Conservation (phyloP, 2,113 vertebrate genomes). For the Malurus elegans region DNA sequence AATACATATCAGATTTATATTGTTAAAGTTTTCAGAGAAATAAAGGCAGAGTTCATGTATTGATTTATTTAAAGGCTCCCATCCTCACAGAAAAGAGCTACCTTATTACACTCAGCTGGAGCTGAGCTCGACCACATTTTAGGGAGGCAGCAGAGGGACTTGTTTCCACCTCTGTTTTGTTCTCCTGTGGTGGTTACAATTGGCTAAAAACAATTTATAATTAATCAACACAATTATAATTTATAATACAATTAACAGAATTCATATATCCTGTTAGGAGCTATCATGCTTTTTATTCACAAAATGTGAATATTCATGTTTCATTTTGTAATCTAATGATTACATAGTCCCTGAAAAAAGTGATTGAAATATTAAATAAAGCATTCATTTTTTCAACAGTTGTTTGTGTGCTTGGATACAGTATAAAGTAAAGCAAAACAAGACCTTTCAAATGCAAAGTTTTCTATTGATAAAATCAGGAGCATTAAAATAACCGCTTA, state of each 20-base stretch:
- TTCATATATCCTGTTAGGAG: not conserved
- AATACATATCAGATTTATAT: not conserved
- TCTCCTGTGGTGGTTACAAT: not conserved
- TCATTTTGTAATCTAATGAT: not conserved
- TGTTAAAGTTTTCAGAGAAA: not conserved
- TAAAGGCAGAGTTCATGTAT: not conserved
- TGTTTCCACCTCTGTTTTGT: not conserved
- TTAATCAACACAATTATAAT: not conserved
- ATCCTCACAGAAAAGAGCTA: not conserved
- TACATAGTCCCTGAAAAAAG: not conserved
- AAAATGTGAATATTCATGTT: not conserved
- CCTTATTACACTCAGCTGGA: not conserved
- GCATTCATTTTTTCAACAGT: not conserved
- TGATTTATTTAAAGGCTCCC: not conserved
- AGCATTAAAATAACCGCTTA: not conserved
- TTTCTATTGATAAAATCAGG: not conserved
- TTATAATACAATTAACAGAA: not conserved
- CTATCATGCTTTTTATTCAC: not conserved
- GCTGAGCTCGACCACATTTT: not conserved
- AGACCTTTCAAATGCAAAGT: not conserved
- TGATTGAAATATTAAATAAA: not conserved
- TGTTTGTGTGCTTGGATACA: not conserved
- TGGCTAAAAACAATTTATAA: not conserved
- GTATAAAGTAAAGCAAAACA: not conserved
- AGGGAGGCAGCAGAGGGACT: not conserved